Evolutionary conservation across 2,797 vertebrate genomes (phyloP).

Genomic region (Ctenopoma kingsleyae): DNA sequence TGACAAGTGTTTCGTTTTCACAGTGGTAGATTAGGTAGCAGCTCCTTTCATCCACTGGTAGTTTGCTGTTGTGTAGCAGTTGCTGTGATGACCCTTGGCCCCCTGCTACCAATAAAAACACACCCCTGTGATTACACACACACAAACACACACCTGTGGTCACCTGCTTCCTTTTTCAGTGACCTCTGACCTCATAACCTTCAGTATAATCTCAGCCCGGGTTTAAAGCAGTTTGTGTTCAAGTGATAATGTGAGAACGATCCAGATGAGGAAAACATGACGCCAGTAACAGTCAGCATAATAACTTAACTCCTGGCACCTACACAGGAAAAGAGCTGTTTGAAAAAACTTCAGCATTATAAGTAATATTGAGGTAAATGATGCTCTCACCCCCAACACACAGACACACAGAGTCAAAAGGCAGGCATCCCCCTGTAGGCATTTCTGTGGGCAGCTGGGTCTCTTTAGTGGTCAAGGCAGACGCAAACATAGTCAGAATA

Average conservation of each 20-base stretch:
- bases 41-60: background rate
- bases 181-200: constrained; percentile 27
- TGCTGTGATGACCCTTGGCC: constrained; percentile 43
- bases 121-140: constrained; percentile 28
- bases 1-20: background rate
- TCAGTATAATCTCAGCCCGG: constrained; percentile 1
- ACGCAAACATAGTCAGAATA: constrained; percentile 72
- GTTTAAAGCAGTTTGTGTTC: constrained; percentile 28
- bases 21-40: background rate
- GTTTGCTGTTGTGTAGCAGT: background rate
- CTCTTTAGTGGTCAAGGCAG: constrained; percentile 74
- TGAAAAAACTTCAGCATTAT: constrained; percentile 54
- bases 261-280: constrained; percentile 44
- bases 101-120: constrained; percentile 29
- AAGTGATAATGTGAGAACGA: constrained; percentile 20
- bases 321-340: constrained; percentile 38
- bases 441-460: constrained; percentile 71
- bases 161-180: constrained; percentile 25
- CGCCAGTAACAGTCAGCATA: constrained; percentile 13
- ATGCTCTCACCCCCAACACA: constrained; percentile 1
- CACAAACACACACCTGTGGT: constrained; percentile 23
- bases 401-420: constrained; percentile 39
- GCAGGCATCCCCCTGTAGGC: constrained; percentile 63
- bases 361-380: constrained; percentile 17
- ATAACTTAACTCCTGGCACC: constrained; percentile 45